Evolutionary conservation across 2,113 vertebrate genomes (phyloP), one percentile per base, ranked within the genome.

Genomic region (Suncus etruscus): DNA sequence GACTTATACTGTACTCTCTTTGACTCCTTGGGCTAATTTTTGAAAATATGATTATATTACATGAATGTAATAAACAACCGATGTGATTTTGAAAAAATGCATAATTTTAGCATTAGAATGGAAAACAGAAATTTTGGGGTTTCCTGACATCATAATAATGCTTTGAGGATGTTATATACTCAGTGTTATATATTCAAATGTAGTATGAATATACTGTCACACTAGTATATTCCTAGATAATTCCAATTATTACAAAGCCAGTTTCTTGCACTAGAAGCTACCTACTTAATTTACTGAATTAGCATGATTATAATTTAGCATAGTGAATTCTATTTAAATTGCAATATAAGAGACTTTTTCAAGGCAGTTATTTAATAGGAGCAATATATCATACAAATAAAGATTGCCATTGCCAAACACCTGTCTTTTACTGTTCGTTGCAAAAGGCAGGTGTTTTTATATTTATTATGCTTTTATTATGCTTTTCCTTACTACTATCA

Each of bases 361-460:
- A 27, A 66, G 27, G 27, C 24, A 66, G 10, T 66, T 66, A 27
- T 66, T 66, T 66, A 82, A 8, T 79, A 50, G 45, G 22, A 20
- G 45, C 24, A 73, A 16, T 91, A 45, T n/a, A 31, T 91, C 14
- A 12, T 25, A 48, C 10, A 61, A 86, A 24, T 91, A 61, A 83
- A 78, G 22, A 27, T 0, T 61, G 47, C 54, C 4, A 0, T 47
- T 89, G 70, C 24, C 63, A 45, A 82, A 81, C 50, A 90, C 76
- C 79, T 92, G 79, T 83, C 63, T 32, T 91, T 88, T 72, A 88
- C 25, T 91, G 61, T 65, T 83, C 73, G 4, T 8, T 47, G 66
- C 66, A 50, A 89, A 81, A 87, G 75, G 45, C 89, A 86, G 91
- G 74, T 89, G 81, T 84, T 83, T 74, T 88, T 83, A 65, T 80